A percentile compares a stretch with the other conserved stretches of the same genome.
These are phyloP conservation scores for Oxytorus armatus DNA, from an alignment of 2,888 invertebrate genomes.

Conservation along the genomic window DNA sequence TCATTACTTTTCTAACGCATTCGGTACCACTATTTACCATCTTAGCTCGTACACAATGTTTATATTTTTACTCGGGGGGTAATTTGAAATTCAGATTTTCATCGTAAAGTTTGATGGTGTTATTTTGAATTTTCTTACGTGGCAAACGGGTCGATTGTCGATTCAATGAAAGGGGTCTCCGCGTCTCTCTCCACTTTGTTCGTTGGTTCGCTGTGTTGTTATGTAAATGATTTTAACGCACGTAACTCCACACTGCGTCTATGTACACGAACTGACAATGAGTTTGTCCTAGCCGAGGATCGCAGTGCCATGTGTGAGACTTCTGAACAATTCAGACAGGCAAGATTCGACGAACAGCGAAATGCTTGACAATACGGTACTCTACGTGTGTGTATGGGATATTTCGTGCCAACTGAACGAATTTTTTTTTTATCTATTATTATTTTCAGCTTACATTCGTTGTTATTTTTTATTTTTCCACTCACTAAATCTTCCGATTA, in stretches of 20 bases:
- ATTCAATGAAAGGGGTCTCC: slow-evolving; percentile 41
- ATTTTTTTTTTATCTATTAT: no score
- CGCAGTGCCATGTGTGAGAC: no score
- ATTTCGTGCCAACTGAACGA: no score
- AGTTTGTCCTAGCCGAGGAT: slow-evolving; percentile 3
- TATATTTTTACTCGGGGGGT: background rate
- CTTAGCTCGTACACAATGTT: no score
- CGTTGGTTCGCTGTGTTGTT: slow-evolving; percentile 50
- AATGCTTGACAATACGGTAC: no score
- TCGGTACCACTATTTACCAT: no score
- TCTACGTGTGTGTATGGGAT: no score
- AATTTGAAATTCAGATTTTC: slow-evolving; percentile 63
- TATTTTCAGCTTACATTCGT: no score
- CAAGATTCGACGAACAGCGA: no score
- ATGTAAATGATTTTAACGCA: slow-evolving; percentile 59
- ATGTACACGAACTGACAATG: slow-evolving; percentile 20
- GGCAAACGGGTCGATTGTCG: slow-evolving; percentile 48
- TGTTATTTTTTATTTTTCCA: no score
- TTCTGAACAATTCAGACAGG: no score
- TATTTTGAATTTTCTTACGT: slow-evolving; percentile 49
- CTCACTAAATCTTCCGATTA: no score
- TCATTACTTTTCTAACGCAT: slow-evolving; percentile 8
- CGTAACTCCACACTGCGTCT: slow-evolving; percentile 47
- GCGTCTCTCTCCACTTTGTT: slow-evolving; percentile 27
- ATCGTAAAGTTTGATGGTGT: slow-evolving; percentile 20